Evolutionary conservation across 2,113 vertebrate genomes (phyloP).

Genomic region (Cochlearius cochlearius): DNA sequence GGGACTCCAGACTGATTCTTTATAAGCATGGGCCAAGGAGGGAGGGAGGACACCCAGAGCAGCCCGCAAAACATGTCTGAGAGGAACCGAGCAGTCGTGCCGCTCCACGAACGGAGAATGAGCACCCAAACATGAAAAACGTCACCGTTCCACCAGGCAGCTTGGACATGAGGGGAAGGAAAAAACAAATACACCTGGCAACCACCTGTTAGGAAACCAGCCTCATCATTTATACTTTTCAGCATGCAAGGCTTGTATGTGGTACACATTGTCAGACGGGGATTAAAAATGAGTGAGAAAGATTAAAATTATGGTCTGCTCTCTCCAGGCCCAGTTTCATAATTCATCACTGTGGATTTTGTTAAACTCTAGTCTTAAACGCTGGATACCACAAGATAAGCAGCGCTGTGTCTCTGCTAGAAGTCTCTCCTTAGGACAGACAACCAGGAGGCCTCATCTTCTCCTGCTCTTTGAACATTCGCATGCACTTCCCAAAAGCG

Average conservation of each 20-base stretch:
- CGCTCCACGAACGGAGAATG: not conserved
- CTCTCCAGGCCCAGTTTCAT: not conserved
- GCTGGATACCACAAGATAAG: not conserved
- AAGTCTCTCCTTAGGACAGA: not conserved
- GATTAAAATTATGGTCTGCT: slow-evolving; percentile 18
- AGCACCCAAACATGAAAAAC: not conserved
- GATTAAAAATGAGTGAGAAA: slow-evolving; percentile 46
- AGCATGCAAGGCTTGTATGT: not conserved
- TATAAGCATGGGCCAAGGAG: not conserved
- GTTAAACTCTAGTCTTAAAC: not conserved
- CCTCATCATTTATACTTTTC: slow-evolving; percentile 9
- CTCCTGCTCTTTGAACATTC: not conserved
- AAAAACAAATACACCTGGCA: not conserved
- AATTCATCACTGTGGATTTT: not conserved
- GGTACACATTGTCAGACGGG: not conserved
- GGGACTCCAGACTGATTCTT: not conserved
- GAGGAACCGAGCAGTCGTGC: not conserved
- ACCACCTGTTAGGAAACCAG: slow-evolving; percentile 28
- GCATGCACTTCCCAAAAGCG: not conserved
- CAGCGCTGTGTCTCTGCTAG: not conserved
- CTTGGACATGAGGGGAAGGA: not conserved
- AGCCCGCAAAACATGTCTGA: not conserved
- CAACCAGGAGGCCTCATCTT: not conserved
- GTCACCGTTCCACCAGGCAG: not conserved
- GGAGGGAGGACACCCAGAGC: not conserved